Conservation (phyloP, 2,888 invertebrate species). For the Pachymerium ferrugineum region DNA sequence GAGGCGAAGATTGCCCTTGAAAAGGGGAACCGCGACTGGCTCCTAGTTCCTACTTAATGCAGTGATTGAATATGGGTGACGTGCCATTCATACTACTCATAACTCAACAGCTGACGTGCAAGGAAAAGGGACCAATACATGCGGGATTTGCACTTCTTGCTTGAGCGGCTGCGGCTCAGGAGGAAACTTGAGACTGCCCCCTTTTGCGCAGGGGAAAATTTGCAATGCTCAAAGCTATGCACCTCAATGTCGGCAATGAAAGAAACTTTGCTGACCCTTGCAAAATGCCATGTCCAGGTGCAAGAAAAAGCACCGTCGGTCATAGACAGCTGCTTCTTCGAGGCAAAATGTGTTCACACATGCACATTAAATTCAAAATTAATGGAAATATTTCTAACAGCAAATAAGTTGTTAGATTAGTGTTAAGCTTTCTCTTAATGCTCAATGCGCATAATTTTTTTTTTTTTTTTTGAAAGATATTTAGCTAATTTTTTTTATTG, state of each 20-base stretch:
- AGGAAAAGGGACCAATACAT: constrained; percentile 19
- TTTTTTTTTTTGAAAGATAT: background rate
- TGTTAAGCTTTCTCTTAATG: background rate
- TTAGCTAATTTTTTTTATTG: constrained; percentile 24
- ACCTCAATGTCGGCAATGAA: background rate
- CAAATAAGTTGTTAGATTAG: background rate
- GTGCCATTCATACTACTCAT: constrained; percentile 14
- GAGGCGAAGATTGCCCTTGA: constrained; percentile 24
- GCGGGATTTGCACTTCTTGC: constrained; percentile 23
- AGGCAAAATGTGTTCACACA: background rate
- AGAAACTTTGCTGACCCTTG: constrained; percentile 17
- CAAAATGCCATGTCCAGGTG: background rate
- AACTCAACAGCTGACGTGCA: constrained; percentile 21
- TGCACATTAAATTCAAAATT: background rate
- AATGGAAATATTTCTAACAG: background rate
- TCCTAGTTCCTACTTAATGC: background rate
- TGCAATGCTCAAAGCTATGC: background rate
- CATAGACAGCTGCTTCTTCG: background rate
- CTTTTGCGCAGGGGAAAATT: background rate
- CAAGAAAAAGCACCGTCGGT: background rate
- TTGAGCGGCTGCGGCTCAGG: constrained; percentile 10
- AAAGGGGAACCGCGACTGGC: constrained; percentile 10
- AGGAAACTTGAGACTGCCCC: constrained; percentile 25
- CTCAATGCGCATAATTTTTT: background rate
- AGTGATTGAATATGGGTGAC: constrained; percentile 17